Percentiles rank a stretch among this genome's conserved stretches.
These are phyloP conservation scores for Littorina saxatilis DNA, from an alignment of 1,140 invertebrate species.

Conservation along the genomic window DNA sequence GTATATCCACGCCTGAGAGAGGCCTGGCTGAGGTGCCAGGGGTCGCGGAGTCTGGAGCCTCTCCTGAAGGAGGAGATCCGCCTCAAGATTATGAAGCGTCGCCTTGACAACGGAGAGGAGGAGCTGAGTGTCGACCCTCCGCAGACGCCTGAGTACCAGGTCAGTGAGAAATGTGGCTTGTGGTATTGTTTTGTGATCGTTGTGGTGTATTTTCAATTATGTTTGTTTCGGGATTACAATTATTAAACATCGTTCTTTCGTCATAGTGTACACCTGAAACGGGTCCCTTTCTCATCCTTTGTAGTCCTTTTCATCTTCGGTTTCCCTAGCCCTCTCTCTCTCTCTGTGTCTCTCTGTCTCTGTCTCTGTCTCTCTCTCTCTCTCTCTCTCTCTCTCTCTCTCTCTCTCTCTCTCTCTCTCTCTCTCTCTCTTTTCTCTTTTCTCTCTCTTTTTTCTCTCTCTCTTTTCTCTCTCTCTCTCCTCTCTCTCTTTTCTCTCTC, in stretches of 20 bases:
- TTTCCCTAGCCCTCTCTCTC: neutral
- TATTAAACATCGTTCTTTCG: too few relatives aligned
- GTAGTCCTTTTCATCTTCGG: neutral
- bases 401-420: neutral
- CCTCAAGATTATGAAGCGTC: constrained; percentile 6
- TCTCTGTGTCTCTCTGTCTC: neutral
- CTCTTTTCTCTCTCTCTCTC: neutral
- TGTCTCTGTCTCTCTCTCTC: neutral
- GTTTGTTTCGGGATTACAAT: too few relatives aligned
- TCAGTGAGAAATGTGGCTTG: neutral
- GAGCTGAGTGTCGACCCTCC: neutral
- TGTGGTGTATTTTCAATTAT: too few relatives aligned
- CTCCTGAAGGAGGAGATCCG: constrained; percentile 17
- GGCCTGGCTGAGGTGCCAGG: neutral
- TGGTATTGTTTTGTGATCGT: too few relatives aligned
- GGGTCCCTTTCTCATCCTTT: too few relatives aligned
- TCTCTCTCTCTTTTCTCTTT: neutral
- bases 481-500: neutral
- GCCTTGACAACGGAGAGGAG: neutral
- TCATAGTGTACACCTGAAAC: too few relatives aligned
- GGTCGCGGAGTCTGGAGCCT: neutral
- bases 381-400: neutral
- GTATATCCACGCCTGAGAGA: neutral
- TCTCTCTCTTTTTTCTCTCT: neutral
- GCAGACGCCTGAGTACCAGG: neutral